Evolutionary conservation across 2,888 invertebrate genomes (phyloP).

Genomic region (Taenaris catops): DNA sequence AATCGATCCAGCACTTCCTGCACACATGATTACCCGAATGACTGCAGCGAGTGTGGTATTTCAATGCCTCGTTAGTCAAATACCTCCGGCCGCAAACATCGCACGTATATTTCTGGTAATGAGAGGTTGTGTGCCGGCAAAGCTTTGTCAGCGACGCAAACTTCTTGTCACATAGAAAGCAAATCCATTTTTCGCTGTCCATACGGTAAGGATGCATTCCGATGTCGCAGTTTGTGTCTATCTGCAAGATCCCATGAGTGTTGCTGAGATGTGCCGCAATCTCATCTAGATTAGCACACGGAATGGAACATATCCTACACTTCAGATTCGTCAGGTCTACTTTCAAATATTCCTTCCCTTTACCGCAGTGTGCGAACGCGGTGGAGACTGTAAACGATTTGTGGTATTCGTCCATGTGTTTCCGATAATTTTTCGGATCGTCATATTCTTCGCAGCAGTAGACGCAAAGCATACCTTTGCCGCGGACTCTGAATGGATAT

Average conservation of each 20-base stretch:
- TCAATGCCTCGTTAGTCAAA: constrained; percentile 47
- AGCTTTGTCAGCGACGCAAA: constrained; percentile 48
- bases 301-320: constrained; percentile 45
- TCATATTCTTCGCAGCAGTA: constrained; percentile 59
- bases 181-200: constrained; percentile 46
- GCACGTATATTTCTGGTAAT: constrained; percentile 55
- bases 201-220: constrained; percentile 56
- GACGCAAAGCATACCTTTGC: constrained; percentile 53
- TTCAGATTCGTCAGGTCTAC: constrained; percentile 52
- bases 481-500: constrained; percentile 60
- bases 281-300: constrained; percentile 39
- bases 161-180: constrained; percentile 47
- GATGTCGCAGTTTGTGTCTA: constrained; percentile 45
- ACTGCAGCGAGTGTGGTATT: constrained; percentile 49
- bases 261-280: constrained; percentile 46
- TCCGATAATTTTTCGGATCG: constrained; percentile 47
- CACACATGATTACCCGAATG: constrained; percentile 50
- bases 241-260: constrained; percentile 35
- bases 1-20: constrained; percentile 57
- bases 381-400: constrained; percentile 44
- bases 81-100: constrained; percentile 59
- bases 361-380: constrained; percentile 52
- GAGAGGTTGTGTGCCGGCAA: constrained; percentile 53
- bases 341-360: constrained; percentile 50
- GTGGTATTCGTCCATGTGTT: constrained; percentile 48